These are phyloP conservation scores for Oscheius sp. DNA, from an alignment of 2,888 invertebrate species.

Conservation along the genomic window DNA sequence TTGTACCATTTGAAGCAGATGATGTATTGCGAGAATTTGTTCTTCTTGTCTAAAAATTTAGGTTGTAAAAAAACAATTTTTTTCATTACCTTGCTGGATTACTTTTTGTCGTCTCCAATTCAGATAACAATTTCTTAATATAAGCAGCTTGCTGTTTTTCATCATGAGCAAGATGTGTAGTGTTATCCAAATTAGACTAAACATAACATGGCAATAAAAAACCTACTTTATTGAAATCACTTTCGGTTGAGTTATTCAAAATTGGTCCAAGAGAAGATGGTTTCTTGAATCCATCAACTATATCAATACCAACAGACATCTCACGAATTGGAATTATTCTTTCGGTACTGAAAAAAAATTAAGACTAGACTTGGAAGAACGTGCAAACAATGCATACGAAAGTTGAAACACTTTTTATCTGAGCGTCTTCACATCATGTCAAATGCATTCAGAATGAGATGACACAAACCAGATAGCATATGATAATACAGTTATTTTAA, in stretches of 20 bases:
- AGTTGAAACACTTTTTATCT: neutral
- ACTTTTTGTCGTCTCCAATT: neutral
- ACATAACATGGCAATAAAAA: neutral
- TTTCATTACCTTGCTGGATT: constrained; percentile 7
- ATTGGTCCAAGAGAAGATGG: constrained; percentile 11
- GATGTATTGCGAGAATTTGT: constrained; percentile 68
- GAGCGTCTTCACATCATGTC: no score
- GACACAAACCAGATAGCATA: no score
- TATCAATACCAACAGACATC: neutral
- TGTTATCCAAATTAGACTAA: constrained; percentile 11
- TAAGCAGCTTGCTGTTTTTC: constrained; percentile 15
- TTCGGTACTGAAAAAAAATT: no score
- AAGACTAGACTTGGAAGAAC: neutral
- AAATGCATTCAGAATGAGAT: no score
- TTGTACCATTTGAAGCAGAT: constrained; percentile 72
- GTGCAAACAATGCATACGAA: neutral
- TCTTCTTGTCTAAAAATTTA: constrained; percentile 14
- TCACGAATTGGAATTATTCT: neutral
- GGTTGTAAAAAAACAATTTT: neutral
- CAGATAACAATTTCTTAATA: constrained; percentile 24
- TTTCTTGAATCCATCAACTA: neutral
- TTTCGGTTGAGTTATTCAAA: constrained; percentile 3
- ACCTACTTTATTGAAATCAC: constrained; percentile 3
- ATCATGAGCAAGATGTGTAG: constrained; percentile 9
- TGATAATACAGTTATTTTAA: no score